Base-by-base conservation (phyloP, 2,888 invertebrate genomes). In the Melinaea marsaeus region DNA sequence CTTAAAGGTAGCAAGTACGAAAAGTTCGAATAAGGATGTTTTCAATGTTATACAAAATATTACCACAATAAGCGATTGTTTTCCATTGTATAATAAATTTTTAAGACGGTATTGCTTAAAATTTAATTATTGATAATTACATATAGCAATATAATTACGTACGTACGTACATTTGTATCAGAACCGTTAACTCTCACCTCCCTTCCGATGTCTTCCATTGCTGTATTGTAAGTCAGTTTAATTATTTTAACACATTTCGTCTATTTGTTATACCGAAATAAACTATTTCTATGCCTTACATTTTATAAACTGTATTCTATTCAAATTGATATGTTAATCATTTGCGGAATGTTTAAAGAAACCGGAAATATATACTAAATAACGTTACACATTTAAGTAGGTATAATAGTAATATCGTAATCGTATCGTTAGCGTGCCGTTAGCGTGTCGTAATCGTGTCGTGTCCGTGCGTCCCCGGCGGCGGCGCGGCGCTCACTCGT, bases 401-500 rank as follows among this genome's bases (percentile, higher is more conserved):
- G 37, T 37, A 42, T 9, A 37, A 37, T 37, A 2, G 7, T 37
- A 37, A 37, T 37, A 37, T 37, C 37, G 37, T 42, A 42, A 42
- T 11, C 42, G 42, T 7, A 42, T 42, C 9, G 9, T 5, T 6
- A 0, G 7, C 6, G 11, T 42, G 51, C 5, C 11, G 32, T 51
- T 32, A 51, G 46, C 46, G 46, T 13, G 46, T 13, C 46, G 46
- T 13, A 6, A n/a, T 46, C 46, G 46, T 46, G 46, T 46, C 13
- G 59, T 46, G 47, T 57, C 67, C 59, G 65, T 61, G 57, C 55
- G 55, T 45, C 58, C 54, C 46, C 58, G 34, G 34, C 45, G 57
- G 55, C 64, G 63, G 47, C 60, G 60, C 63, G 63, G 58, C 63
- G 65, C 63, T 61, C 57, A 60, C 63, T 56, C 60, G 34, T 56